Evolutionary conservation across 1,140 invertebrate species (phyloP).

Genomic region (Cotesia chilonis): DNA sequence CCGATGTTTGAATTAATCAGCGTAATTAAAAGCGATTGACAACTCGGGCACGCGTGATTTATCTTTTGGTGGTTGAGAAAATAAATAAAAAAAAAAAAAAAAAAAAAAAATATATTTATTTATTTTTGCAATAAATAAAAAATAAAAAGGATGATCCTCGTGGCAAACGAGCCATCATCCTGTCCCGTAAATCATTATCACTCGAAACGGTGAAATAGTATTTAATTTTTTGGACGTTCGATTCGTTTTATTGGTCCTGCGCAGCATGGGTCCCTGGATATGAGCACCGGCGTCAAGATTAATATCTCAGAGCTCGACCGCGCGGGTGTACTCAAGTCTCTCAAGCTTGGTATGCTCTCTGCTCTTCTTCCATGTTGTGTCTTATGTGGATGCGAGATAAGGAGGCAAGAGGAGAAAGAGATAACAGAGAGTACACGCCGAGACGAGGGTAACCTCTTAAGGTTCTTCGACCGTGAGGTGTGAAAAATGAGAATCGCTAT

Average conservation of each 20-base stretch:
- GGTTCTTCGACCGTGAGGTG: constrained; percentile 37
- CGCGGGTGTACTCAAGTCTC: constrained; percentile 27
- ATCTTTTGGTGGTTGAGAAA: neutral
- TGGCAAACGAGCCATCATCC: constrained; percentile 30
- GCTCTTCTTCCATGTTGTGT: no score
- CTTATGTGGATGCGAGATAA: no score
- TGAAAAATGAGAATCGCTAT: constrained; percentile 43
- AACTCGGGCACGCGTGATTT: constrained; percentile 10
- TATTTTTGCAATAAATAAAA: constrained; percentile 6
- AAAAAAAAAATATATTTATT: constrained; percentile 21
- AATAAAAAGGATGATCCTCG: constrained; percentile 6
- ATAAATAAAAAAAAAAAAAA: neutral
- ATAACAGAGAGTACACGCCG: neutral
- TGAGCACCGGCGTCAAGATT: constrained; percentile 40
- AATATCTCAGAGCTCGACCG: constrained; percentile 40
- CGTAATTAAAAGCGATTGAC: constrained; percentile 11
- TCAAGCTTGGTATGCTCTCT: no score
- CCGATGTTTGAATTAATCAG: no score
- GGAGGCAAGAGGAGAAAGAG: no score
- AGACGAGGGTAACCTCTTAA: constrained; percentile 18
- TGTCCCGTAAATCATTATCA: constrained; percentile 41
- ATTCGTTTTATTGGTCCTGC: constrained; percentile 43
- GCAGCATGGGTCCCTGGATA: constrained; percentile 32
- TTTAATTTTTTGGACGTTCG: constrained; percentile 46
- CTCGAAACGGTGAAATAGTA: constrained; percentile 40